Evolutionary conservation across 1,140 invertebrate species (phyloP).

Genomic region (Drosophila takahashii): DNA sequence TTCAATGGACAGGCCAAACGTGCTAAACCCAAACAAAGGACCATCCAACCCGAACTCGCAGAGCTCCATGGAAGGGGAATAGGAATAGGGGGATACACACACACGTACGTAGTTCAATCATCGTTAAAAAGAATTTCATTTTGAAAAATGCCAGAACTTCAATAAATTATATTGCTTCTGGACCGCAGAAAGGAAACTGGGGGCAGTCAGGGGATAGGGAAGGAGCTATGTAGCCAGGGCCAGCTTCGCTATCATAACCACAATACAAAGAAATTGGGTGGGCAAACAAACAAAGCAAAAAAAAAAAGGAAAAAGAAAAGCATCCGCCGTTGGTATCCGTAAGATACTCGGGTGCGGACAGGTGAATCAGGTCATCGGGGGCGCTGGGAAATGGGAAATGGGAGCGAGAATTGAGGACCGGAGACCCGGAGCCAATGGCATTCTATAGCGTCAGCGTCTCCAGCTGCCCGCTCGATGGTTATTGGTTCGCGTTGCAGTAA

Average conservation of each 20-base stretch:
- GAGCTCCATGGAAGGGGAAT: conserved; percentile 2
- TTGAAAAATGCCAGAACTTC: conserved; percentile 80
- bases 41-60: conserved; percentile 8
- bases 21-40: conserved; percentile 67
- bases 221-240: conserved; percentile 30
- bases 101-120: conserved; percentile 72
- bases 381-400: neutral
- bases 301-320: conserved; percentile 9
- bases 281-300: conserved; percentile 24
- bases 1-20: conserved; percentile 77
- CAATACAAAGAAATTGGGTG: conserved; percentile 64
- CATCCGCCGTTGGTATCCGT: conserved; percentile 40
- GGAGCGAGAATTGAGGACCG: conserved; percentile 29
- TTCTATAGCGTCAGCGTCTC: conserved; percentile 62
- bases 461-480: conserved; percentile 79
- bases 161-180: conserved; percentile 78
- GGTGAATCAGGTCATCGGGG: conserved; percentile 72
- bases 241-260: conserved; percentile 75
- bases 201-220: neutral
- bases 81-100: conserved; percentile 1
- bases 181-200: conserved; percentile 12
- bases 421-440: conserved; percentile 72
- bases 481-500: conserved; percentile 83
- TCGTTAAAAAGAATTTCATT: conserved; percentile 82
- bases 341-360: conserved; percentile 54